Base-by-base conservation (phyloP, 2,113 vertebrate species). In the Sakesphorus luctuosus region DNA sequence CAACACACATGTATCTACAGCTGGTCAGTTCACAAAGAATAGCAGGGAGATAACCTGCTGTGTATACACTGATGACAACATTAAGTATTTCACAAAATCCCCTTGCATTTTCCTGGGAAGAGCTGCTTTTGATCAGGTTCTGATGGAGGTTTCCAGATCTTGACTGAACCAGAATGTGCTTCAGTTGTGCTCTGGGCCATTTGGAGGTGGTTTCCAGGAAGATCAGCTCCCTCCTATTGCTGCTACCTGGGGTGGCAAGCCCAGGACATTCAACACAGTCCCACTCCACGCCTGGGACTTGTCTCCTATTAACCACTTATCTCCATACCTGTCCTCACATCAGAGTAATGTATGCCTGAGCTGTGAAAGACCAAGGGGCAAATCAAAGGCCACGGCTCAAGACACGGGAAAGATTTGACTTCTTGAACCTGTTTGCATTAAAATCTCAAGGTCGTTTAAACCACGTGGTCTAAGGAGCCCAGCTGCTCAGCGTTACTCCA, bases 271-370 rank as follows among this genome's bases (percentile, higher is more conserved):
- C 53, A 71, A 52, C 20, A 50, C 11, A 67, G 35, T 50, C 35
- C 31, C n/a, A 90, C 35, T 18, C 25, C 19, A 21, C 8, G 40
- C 2, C 25, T 75, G 62, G 31, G 52, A n/a, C 29, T 59, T 72
- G 18, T 44, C 49, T 90, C 53, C 43, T 80, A 14, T 55, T 47
- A 80, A 78, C 18, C 29, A 68, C 7, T 7, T 19, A 49, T 65
- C 28, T 80, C 29, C 33, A 38, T 43, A 25, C 6, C 59, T 67
- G 36, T 72, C 13, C 31, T 55, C 35, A 63, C 33, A 38, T 20
- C 67, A 95, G 21, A 44, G 33, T 1, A 1, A 5, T 21, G 29
- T 49, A 72, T 8, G 11, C 36, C 18, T 0, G 0, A 40, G 62
- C 19, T 36, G 24, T 13, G 44, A 62, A 82, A 90, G 28, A 61